A percentile compares a stretch with the other conserved stretches of the same genome.
Conservation (phyloP, 1,140 invertebrate genomes). For the Oscheius sp. region DNA sequence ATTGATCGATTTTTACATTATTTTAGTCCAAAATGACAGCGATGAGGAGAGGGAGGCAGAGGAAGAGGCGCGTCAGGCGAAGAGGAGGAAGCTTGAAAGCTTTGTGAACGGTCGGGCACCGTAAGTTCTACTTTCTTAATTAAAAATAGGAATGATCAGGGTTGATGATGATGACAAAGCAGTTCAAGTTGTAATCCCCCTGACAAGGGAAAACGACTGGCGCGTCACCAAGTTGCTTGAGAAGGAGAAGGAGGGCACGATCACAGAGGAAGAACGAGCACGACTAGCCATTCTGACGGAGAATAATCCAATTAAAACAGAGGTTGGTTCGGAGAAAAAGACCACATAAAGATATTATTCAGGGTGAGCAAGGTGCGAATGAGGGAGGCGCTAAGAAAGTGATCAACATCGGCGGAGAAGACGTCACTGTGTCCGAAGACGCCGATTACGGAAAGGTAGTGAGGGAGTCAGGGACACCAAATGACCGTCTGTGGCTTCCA, state of each 20-base stretch:
- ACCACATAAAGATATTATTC: neutral
- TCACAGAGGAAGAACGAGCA: constrained; percentile 29
- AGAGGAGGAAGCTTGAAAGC: constrained; percentile 21
- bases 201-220: constrained; percentile 32
- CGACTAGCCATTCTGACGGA: constrained; percentile 14
- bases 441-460: neutral
- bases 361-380: neutral
- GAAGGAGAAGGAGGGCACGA: constrained; percentile 25
- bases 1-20: neutral
- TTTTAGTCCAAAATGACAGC: constrained; percentile 19
- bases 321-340: neutral
- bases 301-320: neutral
- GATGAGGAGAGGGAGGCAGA: constrained; percentile 26
- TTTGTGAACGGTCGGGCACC: constrained; percentile 23
- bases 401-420: neutral
- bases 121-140: constrained; percentile 12
- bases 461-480: neutral
- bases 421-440: constrained; percentile 16
- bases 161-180: constrained; percentile 5
- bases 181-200: constrained; percentile 19
- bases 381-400: neutral
- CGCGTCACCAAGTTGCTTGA: constrained; percentile 23
- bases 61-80: constrained; percentile 19
- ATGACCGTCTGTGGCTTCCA: neutral
- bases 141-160: neutral